Evolutionary conservation across 2,797 vertebrate species (phyloP), one percentile per base, ranked within the genome.

Genomic region (Monodelphis domestica): DNA sequence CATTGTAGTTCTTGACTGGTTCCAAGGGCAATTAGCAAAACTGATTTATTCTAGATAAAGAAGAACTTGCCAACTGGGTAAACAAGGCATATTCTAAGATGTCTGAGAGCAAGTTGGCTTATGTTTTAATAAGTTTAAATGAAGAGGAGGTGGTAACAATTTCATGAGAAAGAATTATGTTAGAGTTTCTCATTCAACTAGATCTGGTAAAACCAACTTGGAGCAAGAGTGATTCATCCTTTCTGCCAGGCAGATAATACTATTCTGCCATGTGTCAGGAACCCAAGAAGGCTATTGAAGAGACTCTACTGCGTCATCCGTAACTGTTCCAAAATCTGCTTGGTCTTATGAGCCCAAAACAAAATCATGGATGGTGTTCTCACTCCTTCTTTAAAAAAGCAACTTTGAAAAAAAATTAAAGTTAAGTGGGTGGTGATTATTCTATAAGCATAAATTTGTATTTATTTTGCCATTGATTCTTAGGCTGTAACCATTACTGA

Each of bases 171-270:
- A 89, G 53, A 87, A 93, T 78, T 89, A 90, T 91, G 28, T 28
- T 94, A 26, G 52, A 93, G 87, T 92, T 45, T 91, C 28, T 94
- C 92, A 94, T 38, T 95, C 90, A 93, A 57, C 56, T 93, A 90
- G 30, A 90, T 45, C 50, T 91, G 21, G 30, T 45, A 84, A 91
- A 54, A 88, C 91, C 89, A 90, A 21, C 7, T 88, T 92, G 84
- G 57, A 26, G n/a, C 55, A 93, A 91, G 12, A 54, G 1, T 57
- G 28, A 88, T 50, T 89, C 92, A 90, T 52, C 90, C 10, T 90
- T 12, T 38, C 52, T 92, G 7, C n/a, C 91, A 50, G 50, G 87
- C 56, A 87, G 84, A 59, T 87, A 93, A 91, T 94, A 88, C 26
- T 84, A 38, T 84, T 84, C 70, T 84, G 9, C 4, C 54, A n/a